Percentiles rank a stretch among this genome's conserved stretches.
These are phyloP conservation scores for Mustela nigripes DNA, from an alignment of 2,113 vertebrate species.

Conservation along the genomic window DNA sequence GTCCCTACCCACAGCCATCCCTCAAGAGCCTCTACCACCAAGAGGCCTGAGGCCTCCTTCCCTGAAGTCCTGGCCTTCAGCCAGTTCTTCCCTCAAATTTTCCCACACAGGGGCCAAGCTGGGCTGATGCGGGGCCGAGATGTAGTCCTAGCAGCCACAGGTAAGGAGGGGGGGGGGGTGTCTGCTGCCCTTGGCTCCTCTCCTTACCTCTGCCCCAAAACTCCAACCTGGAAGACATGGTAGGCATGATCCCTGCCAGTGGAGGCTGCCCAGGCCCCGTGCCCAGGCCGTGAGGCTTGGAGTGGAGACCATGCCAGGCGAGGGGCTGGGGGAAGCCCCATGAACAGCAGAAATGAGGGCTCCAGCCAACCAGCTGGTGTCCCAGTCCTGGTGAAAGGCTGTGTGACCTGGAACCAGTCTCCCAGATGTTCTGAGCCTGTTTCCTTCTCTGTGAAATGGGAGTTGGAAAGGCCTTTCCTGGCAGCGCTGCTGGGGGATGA, in stretches of 20 bases:
- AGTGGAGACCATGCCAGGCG: background rate
- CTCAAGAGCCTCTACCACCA: background rate
- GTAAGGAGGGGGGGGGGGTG: background rate
- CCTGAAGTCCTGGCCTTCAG: background rate
- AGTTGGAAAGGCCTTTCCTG: background rate
- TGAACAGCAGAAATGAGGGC: background rate
- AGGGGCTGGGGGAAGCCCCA: background rate
- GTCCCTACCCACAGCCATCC: background rate
- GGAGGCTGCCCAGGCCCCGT: background rate
- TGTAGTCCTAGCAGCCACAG: background rate
- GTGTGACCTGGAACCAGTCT: background rate
- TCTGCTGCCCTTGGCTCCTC: background rate
- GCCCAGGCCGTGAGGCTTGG: background rate
- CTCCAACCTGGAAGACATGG: background rate
- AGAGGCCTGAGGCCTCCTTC: background rate
- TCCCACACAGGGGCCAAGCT: constrained; percentile 52
- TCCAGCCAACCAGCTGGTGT: background rate
- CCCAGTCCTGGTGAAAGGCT: background rate
- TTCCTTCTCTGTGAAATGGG: background rate
- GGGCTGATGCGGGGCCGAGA: background rate
- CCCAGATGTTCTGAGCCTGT: background rate
- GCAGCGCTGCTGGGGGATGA: background rate
- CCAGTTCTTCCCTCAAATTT: constrained; percentile 33
- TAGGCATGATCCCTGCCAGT: background rate
- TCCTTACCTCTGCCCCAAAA: background rate